Base-by-base conservation (phyloP, 2,113 vertebrate genomes). In the Melanerpes aurifrons region DNA sequence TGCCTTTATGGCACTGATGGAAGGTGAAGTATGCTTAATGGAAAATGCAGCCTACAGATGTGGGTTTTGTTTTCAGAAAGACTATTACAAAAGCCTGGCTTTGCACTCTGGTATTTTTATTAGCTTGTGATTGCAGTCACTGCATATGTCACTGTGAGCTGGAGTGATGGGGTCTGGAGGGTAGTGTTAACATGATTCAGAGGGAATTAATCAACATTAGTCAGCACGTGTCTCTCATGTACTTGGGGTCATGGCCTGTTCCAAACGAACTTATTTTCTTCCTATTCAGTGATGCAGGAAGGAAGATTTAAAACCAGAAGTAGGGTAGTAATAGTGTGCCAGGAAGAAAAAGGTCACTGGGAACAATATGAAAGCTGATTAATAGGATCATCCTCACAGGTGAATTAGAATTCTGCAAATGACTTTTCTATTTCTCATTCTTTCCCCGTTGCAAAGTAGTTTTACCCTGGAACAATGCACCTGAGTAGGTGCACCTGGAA, bases 321-420 rank as follows among this genome's bases (percentile, higher is more conserved):
- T 25, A 90, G 48, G 29, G 29, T 82, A 71, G 73, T 93, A 74
- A 80, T 78, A 32, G 20, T 53, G 37, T 84, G 70, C 69, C 63
- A 82, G 78, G 63, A 83, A 76, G 87, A 58, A 72, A 92, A 87
- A 94, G 81, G 89, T 89, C 94, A 89, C 54, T 72, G 50, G 48
- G 74, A 87, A 83, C 50, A 88, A 70, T 67, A 58, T 81, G 78
- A 86, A 92, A 90, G 35, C 64, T 95, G 91, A 94, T 94, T 94
- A 95, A 92, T 90, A 74, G 73, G 40, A 63, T 82, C 78, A 71
- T 83, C 59, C 47, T 72, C 37, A 43, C 3, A 84, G 70, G 35
- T 90, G 48, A 91, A 94, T 87, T 82, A 80, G 63, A 86, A 76
- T 87, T 88, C 61, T 77, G 45, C 20, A 80, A 71, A 87, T 71